Percentiles rank a stretch among this genome's conserved stretches.
Conservation (phyloP, 2,113 vertebrate genomes). For the Ochotona princeps region DNA sequence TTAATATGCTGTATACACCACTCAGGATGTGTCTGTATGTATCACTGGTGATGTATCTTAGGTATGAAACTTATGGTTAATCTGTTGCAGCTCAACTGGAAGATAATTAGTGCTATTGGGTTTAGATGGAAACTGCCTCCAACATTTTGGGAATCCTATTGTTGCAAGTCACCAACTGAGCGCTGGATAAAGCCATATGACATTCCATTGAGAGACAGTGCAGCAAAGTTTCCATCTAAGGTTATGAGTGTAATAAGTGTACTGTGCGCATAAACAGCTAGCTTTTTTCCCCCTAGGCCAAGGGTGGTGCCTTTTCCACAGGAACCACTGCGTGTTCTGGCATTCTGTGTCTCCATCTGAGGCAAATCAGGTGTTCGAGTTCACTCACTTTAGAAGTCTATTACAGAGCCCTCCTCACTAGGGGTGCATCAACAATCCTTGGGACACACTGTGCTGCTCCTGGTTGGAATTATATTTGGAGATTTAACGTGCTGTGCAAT, state of each 20-base stretch:
- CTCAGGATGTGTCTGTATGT: too few relatives aligned
- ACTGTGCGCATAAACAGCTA: not conserved
- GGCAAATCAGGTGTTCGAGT: not conserved
- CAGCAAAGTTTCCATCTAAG: not conserved
- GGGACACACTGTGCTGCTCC: not conserved
- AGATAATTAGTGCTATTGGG: not conserved
- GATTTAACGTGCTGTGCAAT: not conserved
- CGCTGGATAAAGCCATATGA: not conserved
- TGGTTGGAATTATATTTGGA: not conserved
- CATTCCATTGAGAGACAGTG: fast-evolving
- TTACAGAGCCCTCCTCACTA: not conserved
- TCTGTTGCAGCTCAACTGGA: not conserved
- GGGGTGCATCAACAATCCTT: not conserved
- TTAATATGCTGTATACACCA: too few relatives aligned
- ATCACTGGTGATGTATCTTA: too few relatives aligned
- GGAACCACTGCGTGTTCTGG: fast-evolving
- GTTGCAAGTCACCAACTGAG: not conserved
- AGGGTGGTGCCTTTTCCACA: not conserved
- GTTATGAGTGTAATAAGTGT: not conserved
- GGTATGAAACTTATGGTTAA: too few relatives aligned
- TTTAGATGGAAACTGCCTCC: not conserved
- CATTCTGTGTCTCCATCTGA: not conserved
- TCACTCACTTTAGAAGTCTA: too few relatives aligned
- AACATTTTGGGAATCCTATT: not conserved
- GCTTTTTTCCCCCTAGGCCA: not conserved